phyloP scores from a whole-genome alignment of 2,888 invertebrate genomes.

The Hoplodrina blanda region DNA sequence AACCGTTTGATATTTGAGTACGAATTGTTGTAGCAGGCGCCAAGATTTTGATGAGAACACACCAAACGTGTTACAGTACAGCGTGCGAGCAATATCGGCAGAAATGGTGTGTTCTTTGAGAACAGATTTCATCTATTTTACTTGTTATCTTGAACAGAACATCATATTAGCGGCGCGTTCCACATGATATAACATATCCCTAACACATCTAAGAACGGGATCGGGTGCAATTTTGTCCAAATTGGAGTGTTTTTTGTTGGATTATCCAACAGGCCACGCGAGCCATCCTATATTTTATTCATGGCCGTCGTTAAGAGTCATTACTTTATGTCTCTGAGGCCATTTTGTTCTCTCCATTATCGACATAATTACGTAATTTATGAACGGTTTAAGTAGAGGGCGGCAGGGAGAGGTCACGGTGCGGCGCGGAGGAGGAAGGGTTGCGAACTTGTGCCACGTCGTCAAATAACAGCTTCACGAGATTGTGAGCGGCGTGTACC shows the following conservation, averaged over 20 bases:
- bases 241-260: constrained; percentile 51
- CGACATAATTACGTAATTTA: constrained; percentile 65
- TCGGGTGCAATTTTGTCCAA: constrained; percentile 33
- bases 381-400: constrained; percentile 43
- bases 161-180: constrained; percentile 14
- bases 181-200: constrained; percentile 26
- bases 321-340: constrained; percentile 58
- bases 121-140: not conserved
- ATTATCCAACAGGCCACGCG: constrained; percentile 46
- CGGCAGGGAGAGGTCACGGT: not conserved
- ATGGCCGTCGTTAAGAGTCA: constrained; percentile 59
- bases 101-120: constrained; percentile 1
- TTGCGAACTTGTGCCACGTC: constrained; percentile 46
- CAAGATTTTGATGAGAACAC: constrained; percentile 11
- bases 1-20: constrained; percentile 29
- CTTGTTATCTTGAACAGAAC: constrained; percentile 15
- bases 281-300: constrained; percentile 60
- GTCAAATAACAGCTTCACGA: constrained; percentile 33
- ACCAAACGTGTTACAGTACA: constrained; percentile 6
- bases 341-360: constrained; percentile 61
- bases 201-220: not conserved
- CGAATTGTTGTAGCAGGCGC: constrained; percentile 30
- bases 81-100: constrained; percentile 16
- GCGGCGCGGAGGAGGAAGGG: constrained; percentile 28
- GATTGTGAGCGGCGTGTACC: constrained; percentile 2